Base-by-base conservation (phyloP, 2,797 vertebrate species). In the Tokudaia muenninki region DNA sequence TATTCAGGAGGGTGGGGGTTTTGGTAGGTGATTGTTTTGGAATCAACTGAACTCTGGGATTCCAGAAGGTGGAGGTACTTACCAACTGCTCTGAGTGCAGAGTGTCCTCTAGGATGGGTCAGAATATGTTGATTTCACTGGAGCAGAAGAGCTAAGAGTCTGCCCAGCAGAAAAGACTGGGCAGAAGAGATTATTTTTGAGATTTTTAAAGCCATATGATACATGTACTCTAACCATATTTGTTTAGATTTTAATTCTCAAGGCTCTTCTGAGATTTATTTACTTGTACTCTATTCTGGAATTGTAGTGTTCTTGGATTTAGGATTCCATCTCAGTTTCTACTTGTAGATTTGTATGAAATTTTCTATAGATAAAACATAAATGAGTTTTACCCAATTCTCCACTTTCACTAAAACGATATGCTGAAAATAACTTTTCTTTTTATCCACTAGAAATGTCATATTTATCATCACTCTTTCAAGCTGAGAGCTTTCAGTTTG, bases 261-360 rank as follows among this genome's bases (percentile, higher is more conserved):
- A 91, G n/a, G 37, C 63, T 57, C 12, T 57, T 14, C 44, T 83
- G 22, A 41, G 61, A 84, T 96, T 84, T 93, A 50, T 26, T 70
- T 10, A 61, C 14, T 57, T 84, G 4, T 6, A 55, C 87, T 61
- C 2, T 34, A 52, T 83, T 90, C 41, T 37, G 6, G 11, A 47
- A 82, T 87, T 63, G 22, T 37, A 86, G 34, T 47, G 3, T 72
- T 13, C 67, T 94, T 91, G 5, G 13, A 70, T 4, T 55, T 16
- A 63, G 9, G 31, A n/a, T 16, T 96, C 65, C 55, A 80, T 91
- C n/a, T 83, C 29, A 83, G n/a, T 82, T 96, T 80, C 37, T 89
- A 55, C 26, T 26, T 67, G n/a, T 31, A 16, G 70, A 72, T 72
- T 88, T 88, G 22, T 19, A 91, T 59, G 24, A 52, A 77, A 61